Percentiles rank a stretch among this genome's conserved stretches.
Evolutionary conservation across 2,888 invertebrate species (phyloP).

Genomic region (Eristalis intricaria): DNA sequence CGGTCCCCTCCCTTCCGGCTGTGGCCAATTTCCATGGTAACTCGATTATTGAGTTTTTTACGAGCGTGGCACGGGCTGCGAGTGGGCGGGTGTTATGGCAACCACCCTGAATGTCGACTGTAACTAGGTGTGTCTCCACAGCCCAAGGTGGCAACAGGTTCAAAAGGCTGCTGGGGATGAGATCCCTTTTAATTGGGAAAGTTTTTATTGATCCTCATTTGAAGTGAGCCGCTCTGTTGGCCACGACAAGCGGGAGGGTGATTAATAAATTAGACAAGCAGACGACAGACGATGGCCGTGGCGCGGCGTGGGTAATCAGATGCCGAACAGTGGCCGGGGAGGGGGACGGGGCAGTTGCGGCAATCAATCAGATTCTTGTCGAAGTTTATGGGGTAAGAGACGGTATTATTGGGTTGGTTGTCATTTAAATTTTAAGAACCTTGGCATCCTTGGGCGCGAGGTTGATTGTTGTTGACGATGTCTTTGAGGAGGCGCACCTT

Average conservation of each 20-base stretch:
- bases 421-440: neutral
- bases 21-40: slow-evolving; percentile 15
- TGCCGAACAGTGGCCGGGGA: neutral
- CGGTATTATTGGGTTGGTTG: neutral
- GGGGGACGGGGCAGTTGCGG: neutral
- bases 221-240: neutral
- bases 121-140: neutral
- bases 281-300: neutral
- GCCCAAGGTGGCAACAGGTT: slow-evolving; percentile 15
- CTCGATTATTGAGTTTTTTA: slow-evolving; percentile 1
- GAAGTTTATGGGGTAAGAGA: neutral
- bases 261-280: neutral
- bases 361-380: neutral
- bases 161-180: neutral
- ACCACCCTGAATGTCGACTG: neutral
- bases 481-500: neutral
- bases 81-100: neutral
- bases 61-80: neutral
- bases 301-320: neutral
- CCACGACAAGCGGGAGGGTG: neutral
- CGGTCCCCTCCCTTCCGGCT: neutral
- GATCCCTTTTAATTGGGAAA: slow-evolving; percentile 11
- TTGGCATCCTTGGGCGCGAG: neutral
- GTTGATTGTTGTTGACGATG: neutral
- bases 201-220: slow-evolving; percentile 1